These are phyloP conservation scores for Oncorhynchus nerka DNA, from an alignment of 2,113 vertebrate genomes.

Conservation along the genomic window DNA sequence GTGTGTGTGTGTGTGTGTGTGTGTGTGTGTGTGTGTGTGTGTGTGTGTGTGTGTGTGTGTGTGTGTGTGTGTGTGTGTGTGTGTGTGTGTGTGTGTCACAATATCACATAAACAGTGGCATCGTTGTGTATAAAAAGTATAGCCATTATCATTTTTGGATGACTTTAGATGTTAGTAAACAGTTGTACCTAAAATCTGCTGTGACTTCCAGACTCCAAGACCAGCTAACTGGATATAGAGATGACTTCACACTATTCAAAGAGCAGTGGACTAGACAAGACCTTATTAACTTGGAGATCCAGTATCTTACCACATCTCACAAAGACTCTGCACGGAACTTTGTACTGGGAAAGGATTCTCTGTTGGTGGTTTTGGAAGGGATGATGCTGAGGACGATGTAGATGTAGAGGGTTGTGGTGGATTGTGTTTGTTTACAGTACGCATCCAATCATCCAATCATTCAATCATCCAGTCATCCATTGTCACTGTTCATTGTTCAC, in stretches of 20 bases:
- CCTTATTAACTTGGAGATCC: too few relatives aligned
- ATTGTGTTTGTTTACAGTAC: slow-evolving; percentile 69
- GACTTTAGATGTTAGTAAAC: background rate
- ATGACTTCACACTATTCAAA: too few relatives aligned
- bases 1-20: too few relatives aligned
- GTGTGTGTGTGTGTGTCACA: background rate
- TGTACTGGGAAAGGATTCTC: background rate
- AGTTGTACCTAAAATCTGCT: background rate
- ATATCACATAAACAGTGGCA: background rate
- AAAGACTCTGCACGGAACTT: too few relatives aligned
- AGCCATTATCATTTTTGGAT: background rate
- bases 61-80: too few relatives aligned
- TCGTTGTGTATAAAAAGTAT: background rate
- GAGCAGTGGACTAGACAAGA: too few relatives aligned
- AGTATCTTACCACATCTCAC: too few relatives aligned
- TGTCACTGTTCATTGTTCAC: slow-evolving; percentile 61
- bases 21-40: too few relatives aligned
- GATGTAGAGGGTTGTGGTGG: slow-evolving; percentile 5
- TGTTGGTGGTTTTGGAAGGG: background rate
- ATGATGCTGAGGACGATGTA: slow-evolving; percentile 33
- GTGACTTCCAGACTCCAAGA: too few relatives aligned
- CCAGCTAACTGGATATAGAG: too few relatives aligned
- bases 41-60: too few relatives aligned
- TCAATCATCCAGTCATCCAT: slow-evolving; percentile 65
- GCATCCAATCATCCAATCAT: slow-evolving; percentile 66